Percentiles rank a stretch among this genome's conserved stretches.
These are phyloP conservation scores for Pongo pygmaeus DNA, from an alignment of 2,113 vertebrate species.

Conservation along the genomic window DNA sequence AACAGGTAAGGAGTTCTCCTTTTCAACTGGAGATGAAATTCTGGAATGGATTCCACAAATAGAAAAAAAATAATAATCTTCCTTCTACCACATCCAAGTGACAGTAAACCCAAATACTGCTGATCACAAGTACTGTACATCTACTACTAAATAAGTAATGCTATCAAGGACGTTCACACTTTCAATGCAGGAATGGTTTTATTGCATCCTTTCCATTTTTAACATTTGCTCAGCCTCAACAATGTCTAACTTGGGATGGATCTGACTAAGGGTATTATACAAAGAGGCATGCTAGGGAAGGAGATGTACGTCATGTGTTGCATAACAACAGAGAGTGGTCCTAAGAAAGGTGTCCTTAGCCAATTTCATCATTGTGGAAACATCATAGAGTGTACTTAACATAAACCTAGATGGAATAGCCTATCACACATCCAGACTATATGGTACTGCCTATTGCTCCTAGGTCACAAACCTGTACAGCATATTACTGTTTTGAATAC, in stretches of 20 bases:
- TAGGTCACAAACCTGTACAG: neutral
- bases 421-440: neutral
- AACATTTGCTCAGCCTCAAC: neutral
- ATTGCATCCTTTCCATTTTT: neutral
- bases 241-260: neutral
- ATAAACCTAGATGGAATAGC: neutral
- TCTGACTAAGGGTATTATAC: neutral
- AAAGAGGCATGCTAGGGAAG: neutral
- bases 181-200: neutral
- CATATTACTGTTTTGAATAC: neutral
- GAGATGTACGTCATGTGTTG: accelerated
- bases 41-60: neutral
- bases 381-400: neutral
- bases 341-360: neutral
- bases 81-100: neutral
- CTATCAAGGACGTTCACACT: neutral
- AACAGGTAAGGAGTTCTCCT: neutral
- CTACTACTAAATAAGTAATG: neutral
- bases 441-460: neutral
- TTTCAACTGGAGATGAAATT: neutral
- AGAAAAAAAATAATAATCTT: neutral
- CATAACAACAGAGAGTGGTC: neutral
- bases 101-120: neutral
- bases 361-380: neutral
- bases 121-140: neutral